Evolutionary conservation across 2,888 invertebrate genomes (phyloP), one percentile per base, ranked within the genome.

Genomic region (Nephrocerus scutellatus): DNA sequence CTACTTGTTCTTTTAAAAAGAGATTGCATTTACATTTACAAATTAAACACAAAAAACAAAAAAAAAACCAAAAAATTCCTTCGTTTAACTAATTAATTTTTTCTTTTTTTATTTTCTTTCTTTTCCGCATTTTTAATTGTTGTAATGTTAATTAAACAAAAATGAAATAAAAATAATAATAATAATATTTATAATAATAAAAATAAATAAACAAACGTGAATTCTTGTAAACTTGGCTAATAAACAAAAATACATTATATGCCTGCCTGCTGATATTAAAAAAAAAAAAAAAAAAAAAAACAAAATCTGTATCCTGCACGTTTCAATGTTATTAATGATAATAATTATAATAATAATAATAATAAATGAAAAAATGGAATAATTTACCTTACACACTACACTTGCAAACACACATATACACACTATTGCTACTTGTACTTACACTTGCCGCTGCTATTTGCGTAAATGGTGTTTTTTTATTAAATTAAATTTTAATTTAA

Each of bases 11-110:
- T n/a, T n/a, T n/a, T n/a, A n/a, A n/a, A n/a, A n/a, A n/a, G n/a
- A n/a, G n/a, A n/a, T n/a, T n/a, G 26, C n/a, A 26, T 6, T 14
- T 13, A 26, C 26, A 14, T 8, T 7, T 13, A 12, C 13, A 8
- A 26, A 26, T n/a, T 12, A 31, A 45, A 31, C 39, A 39, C 26
- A n/a, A 19, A 30, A 16, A 18, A 19, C 30, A 30, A 30, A 16
- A 19, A 30, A 30, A 16, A 30, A 16, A 30, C 19, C 18, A 30
- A n/a, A n/a, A n/a, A n/a, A 14, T 39, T 34, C 32, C 22, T 39
- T 33, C 33, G 33, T 48, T 47, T 46, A 46, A 55, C 53, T 57
- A 59, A 50, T 50, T 50, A 45, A 46, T 51, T 50, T 49, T 51
- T 49, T 44, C 44, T 39, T 43, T 47, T 46, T 51, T 52, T 51